These are phyloP conservation scores for Macropis europaea DNA, from an alignment of 2,888 invertebrate species.

Conservation along the genomic window DNA sequence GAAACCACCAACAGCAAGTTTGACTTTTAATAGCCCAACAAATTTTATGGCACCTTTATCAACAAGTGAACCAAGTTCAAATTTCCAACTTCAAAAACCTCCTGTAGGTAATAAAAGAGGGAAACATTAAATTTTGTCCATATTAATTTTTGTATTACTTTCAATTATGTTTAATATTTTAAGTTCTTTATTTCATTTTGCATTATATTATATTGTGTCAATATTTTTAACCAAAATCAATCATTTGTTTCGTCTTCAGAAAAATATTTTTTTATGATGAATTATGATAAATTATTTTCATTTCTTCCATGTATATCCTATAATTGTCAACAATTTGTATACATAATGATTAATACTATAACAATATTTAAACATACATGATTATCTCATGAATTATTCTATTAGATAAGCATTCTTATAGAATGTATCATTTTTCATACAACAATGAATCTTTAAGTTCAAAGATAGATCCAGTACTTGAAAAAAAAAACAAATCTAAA, in stretches of 20 bases:
- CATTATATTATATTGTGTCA: neutral
- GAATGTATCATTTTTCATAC: neutral
- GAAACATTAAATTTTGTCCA: slow-evolving; percentile 82
- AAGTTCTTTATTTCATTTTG: slow-evolving; percentile 11
- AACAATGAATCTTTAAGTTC: neutral
- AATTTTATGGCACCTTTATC: slow-evolving; percentile 76
- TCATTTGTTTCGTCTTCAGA: neutral
- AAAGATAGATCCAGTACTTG: too few species aligned
- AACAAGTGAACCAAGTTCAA: slow-evolving; percentile 70
- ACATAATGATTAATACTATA: neutral
- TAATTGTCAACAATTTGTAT: neutral
- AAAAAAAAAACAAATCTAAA: too few species aligned
- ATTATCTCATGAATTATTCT: neutral
- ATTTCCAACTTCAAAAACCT: slow-evolving; percentile 87
- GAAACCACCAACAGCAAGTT: slow-evolving; percentile 77
- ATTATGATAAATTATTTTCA: neutral
- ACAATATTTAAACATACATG: neutral
- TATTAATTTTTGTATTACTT: slow-evolving; percentile 19
- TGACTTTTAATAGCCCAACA: slow-evolving; percentile 75
- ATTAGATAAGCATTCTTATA: neutral
- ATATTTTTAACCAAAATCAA: neutral
- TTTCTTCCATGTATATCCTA: neutral
- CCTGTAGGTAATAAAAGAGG: slow-evolving; percentile 85
- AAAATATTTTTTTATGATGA: neutral
- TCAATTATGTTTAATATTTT: slow-evolving; percentile 2